Evolutionary conservation across 2,888 invertebrate species (phyloP).

Genomic region (Agrotis clavis): DNA sequence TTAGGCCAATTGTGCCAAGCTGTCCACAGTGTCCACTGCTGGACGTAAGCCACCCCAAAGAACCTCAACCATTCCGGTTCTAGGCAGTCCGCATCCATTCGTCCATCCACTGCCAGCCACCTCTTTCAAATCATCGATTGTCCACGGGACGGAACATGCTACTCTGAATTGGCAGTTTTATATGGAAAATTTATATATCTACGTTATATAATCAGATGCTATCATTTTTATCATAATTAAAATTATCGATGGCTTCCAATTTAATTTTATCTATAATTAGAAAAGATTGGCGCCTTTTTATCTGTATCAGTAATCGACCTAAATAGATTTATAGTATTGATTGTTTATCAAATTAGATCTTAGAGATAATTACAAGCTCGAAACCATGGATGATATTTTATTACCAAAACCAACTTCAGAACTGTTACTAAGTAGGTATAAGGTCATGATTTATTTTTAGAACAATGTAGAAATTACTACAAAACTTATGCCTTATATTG

Average conservation of each 20-base stretch:
- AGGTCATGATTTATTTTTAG: neutral
- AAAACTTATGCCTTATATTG: neutral
- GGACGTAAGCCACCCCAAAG: no score
- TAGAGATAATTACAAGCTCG: slow-evolving; percentile 31
- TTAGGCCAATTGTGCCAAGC: no score
- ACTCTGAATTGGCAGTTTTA: slow-evolving; percentile 15
- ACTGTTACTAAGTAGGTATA: slow-evolving; percentile 11
- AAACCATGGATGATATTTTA: slow-evolving; percentile 43
- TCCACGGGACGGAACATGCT: neutral
- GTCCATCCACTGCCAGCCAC: no score
- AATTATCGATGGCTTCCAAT: slow-evolving; percentile 34
- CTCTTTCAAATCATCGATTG: no score
- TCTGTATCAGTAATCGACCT: slow-evolving; percentile 43
- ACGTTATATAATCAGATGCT: slow-evolving; percentile 14
- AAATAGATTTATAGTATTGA: slow-evolving; percentile 45
- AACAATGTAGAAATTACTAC: neutral
- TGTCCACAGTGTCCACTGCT: no score
- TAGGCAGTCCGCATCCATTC: no score
- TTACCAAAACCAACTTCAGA: slow-evolving; percentile 19
- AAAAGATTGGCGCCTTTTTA: slow-evolving; percentile 40
- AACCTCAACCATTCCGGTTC: no score
- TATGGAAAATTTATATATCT: slow-evolving; percentile 1
- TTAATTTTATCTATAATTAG: slow-evolving; percentile 30
- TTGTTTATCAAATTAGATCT: slow-evolving; percentile 44
- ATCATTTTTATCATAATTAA: slow-evolving; percentile 31